Evolutionary conservation across 23 tunicate genomes (phyloP).

Genomic region (Botrylloides violaceus): DNA sequence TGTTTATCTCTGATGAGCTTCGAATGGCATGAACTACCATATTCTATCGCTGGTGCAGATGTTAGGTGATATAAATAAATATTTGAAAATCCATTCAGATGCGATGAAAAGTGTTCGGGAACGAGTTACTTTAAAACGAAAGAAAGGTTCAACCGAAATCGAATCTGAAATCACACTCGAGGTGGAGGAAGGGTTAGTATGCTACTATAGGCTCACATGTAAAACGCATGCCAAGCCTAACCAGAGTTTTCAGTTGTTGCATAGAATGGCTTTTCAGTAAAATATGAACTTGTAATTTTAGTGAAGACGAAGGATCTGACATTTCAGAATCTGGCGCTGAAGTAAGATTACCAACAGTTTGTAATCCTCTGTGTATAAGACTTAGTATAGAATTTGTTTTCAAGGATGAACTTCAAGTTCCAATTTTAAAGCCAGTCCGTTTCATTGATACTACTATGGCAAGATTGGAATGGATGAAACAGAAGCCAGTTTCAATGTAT

Average conservation of each 20-base stretch:
- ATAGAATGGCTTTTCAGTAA: too few relatives aligned
- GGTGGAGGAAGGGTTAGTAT: not conserved
- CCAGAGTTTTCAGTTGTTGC: too few relatives aligned
- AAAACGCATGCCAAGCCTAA: too few relatives aligned
- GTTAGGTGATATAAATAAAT: too few relatives aligned
- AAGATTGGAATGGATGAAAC: constrained; percentile 10
- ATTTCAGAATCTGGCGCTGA: not conserved
- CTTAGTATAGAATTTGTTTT: too few relatives aligned
- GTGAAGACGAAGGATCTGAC: not conserved
- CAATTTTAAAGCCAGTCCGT: constrained; percentile 4
- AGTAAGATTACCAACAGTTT: not conserved
- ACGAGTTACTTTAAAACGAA: not conserved
- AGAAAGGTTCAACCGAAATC: not conserved
- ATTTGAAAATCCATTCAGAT: constrained; percentile 1
- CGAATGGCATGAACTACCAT: too few relatives aligned
- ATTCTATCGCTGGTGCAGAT: too few relatives aligned
- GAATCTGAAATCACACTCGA: not conserved
- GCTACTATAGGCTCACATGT: too few relatives aligned
- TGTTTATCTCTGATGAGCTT: too few relatives aligned
- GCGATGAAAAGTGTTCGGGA: constrained; percentile 1
- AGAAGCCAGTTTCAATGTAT: not conserved
- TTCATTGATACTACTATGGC: not conserved
- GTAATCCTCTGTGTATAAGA: not conserved
- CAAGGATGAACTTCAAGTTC: not conserved
- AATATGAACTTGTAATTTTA: too few relatives aligned